Conservation (phyloP, 2,888 invertebrate species). For the Hylaea fasciaria region DNA sequence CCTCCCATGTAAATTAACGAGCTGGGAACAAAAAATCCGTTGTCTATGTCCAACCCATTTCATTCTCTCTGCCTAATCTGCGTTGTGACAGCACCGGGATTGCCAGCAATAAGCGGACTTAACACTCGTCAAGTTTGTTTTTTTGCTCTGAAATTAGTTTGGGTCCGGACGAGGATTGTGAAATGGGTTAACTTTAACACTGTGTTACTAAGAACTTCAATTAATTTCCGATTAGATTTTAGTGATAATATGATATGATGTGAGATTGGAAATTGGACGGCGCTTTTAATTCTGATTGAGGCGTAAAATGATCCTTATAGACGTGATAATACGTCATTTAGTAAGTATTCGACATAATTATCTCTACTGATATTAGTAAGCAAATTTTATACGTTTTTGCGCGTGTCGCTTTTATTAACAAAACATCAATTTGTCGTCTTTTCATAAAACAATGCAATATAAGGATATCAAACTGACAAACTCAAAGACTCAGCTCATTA, state of each 20-base stretch:
- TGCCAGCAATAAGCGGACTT: conserved; percentile 36
- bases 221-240: not conserved
- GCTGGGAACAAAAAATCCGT: conserved; percentile 48
- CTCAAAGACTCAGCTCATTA: not conserved
- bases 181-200: conserved; percentile 17
- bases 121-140: conserved; percentile 25
- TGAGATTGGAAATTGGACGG: not conserved
- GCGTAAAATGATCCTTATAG: too few species aligned
- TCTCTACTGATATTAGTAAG: too few species aligned
- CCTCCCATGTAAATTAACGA: conserved; percentile 61
- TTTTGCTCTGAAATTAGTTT: conserved; percentile 34
- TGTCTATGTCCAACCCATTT: conserved; percentile 50
- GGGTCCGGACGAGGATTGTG: conserved; percentile 7
- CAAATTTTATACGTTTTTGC: too few species aligned
- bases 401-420: too few species aligned
- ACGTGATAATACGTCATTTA: too few species aligned
- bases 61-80: conserved; percentile 47
- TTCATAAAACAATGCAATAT: too few species aligned
- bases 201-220: not conserved
- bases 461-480: too few species aligned
- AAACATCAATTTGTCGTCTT: too few species aligned
- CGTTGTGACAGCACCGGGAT: conserved; percentile 47
- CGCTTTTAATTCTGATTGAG: too few species aligned
- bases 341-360: too few species aligned
- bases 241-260: not conserved